Conservation (phyloP, 2,797 vertebrate species). For the Mormyrops boulengeri region DNA sequence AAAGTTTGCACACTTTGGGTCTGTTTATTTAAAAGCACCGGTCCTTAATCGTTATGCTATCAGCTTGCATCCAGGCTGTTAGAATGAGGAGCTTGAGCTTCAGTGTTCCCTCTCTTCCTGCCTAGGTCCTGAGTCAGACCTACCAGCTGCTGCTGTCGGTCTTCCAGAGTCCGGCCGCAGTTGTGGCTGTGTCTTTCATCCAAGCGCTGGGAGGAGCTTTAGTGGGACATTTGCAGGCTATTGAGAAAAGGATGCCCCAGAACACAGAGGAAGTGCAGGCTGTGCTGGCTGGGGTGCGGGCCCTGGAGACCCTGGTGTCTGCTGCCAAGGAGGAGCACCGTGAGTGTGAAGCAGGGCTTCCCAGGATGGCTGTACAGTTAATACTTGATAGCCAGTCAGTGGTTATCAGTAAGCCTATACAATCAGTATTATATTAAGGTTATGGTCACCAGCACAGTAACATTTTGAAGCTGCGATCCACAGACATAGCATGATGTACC, state of each 20-base stretch:
- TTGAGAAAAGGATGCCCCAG: constrained; percentile 72
- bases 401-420: neutral
- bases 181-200: constrained; percentile 72
- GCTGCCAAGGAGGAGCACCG: constrained; percentile 70
- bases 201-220: constrained; percentile 66
- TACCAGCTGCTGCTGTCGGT: constrained; percentile 77
- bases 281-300: constrained; percentile 71
- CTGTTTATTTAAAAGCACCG: constrained; percentile 6
- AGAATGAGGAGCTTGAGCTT: neutral
- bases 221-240: constrained; percentile 69
- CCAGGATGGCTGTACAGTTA: neutral
- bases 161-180: neutral
- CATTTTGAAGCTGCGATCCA: neutral
- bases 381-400: neutral
- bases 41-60: neutral
- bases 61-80: neutral
- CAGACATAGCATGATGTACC: neutral
- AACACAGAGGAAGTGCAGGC: constrained; percentile 68
- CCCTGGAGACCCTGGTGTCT: constrained; percentile 67
- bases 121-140: constrained; percentile 74
- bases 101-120: neutral
- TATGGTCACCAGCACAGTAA: neutral
- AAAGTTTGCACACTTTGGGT: neutral
- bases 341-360: constrained; percentile 53
- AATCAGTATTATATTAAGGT: neutral